Evolutionary conservation across 2,113 vertebrate species (phyloP).

Genomic region (Rallus limicola): DNA sequence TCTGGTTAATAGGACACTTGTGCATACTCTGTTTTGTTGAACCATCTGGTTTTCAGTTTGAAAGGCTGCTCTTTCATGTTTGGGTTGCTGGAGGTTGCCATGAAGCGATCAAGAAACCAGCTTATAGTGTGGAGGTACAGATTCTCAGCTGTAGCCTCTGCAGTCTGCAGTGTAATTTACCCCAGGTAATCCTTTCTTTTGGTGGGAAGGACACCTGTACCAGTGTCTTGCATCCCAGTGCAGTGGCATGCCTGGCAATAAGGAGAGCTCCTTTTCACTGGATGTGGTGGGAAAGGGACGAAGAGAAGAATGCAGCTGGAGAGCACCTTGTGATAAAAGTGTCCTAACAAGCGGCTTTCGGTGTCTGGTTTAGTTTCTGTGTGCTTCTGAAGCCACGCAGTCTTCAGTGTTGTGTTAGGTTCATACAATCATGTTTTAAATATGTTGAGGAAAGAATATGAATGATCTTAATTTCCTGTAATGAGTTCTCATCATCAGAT

Average conservation of each 20-base stretch:
- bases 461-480: not conserved
- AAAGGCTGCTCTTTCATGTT: not conserved
- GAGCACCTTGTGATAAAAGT: not conserved
- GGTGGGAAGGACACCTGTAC: not conserved
- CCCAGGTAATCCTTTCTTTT: not conserved
- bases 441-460: not conserved
- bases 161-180: not conserved
- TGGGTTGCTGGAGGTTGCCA: not conserved
- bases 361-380: not conserved
- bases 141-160: not conserved
- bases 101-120: not conserved
- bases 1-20: not conserved
- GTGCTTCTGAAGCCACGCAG: not conserved
- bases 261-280: not conserved
- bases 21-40: fast-evolving
- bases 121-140: not conserved
- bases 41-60: not conserved
- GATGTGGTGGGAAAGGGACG: not conserved
- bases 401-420: not conserved
- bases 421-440: not conserved
- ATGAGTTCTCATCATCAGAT: not conserved
- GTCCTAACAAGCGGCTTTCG: not conserved
- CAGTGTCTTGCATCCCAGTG: not conserved
- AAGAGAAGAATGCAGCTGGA: not conserved
- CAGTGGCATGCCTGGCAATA: not conserved